Percentiles rank a stretch among this genome's conserved stretches.
Conservation (phyloP, 2,888 invertebrate genomes). For the Andrena praecox region DNA sequence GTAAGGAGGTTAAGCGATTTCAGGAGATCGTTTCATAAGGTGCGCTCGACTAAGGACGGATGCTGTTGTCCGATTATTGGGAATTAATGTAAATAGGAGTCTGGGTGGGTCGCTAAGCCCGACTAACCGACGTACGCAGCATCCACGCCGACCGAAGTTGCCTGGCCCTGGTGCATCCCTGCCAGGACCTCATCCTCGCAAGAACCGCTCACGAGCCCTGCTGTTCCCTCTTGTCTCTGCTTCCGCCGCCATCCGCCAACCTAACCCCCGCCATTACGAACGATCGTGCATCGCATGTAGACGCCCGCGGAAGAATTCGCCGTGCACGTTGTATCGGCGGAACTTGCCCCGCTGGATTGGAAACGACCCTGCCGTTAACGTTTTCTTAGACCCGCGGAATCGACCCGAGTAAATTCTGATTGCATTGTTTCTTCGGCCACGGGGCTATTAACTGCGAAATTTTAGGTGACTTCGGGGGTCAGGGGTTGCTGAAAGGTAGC, state of each 20-base stretch:
- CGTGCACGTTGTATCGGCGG: slow-evolving; percentile 37
- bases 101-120: slow-evolving; percentile 68
- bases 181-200: slow-evolving; percentile 28
- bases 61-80: slow-evolving; percentile 77
- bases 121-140: slow-evolving; percentile 67
- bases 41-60: slow-evolving; percentile 50
- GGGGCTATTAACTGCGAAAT: slow-evolving; percentile 23
- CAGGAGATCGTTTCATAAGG: slow-evolving; percentile 62
- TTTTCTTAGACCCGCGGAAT: slow-evolving; percentile 14
- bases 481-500: slow-evolving; percentile 8
- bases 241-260: slow-evolving; percentile 38
- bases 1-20: slow-evolving; percentile 59
- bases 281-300: slow-evolving; percentile 69
- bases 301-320: slow-evolving; percentile 38
- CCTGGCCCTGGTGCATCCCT: slow-evolving; percentile 50
- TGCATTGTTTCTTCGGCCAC: slow-evolving; percentile 7
- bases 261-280: slow-evolving; percentile 58
- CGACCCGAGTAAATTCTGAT: slow-evolving; percentile 43
- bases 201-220: slow-evolving; percentile 3
- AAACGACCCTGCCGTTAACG: slow-evolving; percentile 39
- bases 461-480: neutral
- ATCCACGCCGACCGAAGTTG: slow-evolving; percentile 60
- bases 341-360: slow-evolving; percentile 25
- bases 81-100: slow-evolving; percentile 79
- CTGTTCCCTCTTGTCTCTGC: slow-evolving; percentile 32